A percentile compares a stretch with the other conserved stretches of the same genome.
Evolutionary conservation across 1,140 invertebrate species (phyloP).

Genomic region (Penaeus japonicus): DNA sequence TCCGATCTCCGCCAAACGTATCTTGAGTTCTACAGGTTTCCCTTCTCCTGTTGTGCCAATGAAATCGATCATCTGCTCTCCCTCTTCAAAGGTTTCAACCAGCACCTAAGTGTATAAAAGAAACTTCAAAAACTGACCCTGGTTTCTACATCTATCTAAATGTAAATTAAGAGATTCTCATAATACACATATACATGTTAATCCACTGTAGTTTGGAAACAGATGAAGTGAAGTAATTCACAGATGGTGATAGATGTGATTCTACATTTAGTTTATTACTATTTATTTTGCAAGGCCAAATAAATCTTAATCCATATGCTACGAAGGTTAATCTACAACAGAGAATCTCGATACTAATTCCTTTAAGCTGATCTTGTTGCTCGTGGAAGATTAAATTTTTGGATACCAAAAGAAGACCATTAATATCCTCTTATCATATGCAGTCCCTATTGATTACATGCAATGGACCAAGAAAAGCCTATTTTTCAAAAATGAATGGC

Average conservation of each 20-base stretch:
- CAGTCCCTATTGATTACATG: too few species aligned
- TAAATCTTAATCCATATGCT: background rate
- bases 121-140: background rate
- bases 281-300: background rate
- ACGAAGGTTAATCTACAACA: background rate
- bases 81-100: constrained; percentile 69
- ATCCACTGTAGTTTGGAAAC: background rate
- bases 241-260: too few species aligned
- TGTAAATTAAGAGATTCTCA: background rate
- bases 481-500: too few species aligned
- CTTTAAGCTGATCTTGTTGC: too few species aligned
- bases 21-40: constrained; percentile 45
- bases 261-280: too few species aligned
- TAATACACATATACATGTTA: background rate
- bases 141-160: background rate
- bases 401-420: too few species aligned
- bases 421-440: too few species aligned
- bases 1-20: constrained; percentile 65
- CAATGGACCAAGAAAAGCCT: too few species aligned
- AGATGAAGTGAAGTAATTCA: too few species aligned
- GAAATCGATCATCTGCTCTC: constrained; percentile 64
- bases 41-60: constrained; percentile 57
- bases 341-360: too few species aligned
- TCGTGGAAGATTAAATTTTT: too few species aligned
- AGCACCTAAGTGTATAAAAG: constrained; percentile 63